Evolutionary conservation across 2,797 vertebrate genomes (phyloP), one percentile per base, ranked within the genome.

Genomic region (Aeoliscus strigatus): DNA sequence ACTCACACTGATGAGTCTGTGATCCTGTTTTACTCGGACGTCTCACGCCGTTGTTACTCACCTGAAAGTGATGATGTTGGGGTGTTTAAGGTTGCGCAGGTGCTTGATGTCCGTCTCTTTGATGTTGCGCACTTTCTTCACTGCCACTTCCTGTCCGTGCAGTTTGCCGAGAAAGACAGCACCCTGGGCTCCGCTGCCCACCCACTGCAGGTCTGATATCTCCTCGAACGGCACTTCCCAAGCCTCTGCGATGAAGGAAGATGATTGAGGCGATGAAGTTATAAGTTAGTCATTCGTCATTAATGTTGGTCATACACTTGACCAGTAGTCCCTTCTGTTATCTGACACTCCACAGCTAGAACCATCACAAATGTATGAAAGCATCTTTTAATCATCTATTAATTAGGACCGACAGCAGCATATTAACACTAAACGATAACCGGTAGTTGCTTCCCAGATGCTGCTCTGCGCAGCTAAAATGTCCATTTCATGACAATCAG

Each of bases 151-250:
- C 75, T 96, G 93, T 4, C 91, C 92, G 1, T 94, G 91, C 61
- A 96, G 91, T 71, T 91, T 94, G 3, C 94, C 94, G 63, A 97
- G 88, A 77, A 97, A 97, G 43, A 97, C 94, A 0, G 94, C 94
- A 0, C 94, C 94, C 80, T 97, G 94, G 1, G 94, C 94, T 23
- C 94, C 94, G 1, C 93, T 96, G 80, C 94, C 94, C 49, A 97
- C 93, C 94, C 94, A 97, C 87, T 97, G 94, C 72, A 97, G 89
- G 85, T 97, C 94, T 10, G 93, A 93, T 79, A 97, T 97, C 88
- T 97, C 94, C 80, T 97, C 94, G 10, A 97, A 97, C 0, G 94
- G 94, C 27, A 97, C 90, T 74, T 97, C 94, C 94, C 94, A 96
- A 4, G 82, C 82, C 41, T 92, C 93, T 94, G 68, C 38, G 52